Evolutionary conservation across 2,113 vertebrate species (phyloP).

Genomic region (Thamnophis sirtalis): DNA sequence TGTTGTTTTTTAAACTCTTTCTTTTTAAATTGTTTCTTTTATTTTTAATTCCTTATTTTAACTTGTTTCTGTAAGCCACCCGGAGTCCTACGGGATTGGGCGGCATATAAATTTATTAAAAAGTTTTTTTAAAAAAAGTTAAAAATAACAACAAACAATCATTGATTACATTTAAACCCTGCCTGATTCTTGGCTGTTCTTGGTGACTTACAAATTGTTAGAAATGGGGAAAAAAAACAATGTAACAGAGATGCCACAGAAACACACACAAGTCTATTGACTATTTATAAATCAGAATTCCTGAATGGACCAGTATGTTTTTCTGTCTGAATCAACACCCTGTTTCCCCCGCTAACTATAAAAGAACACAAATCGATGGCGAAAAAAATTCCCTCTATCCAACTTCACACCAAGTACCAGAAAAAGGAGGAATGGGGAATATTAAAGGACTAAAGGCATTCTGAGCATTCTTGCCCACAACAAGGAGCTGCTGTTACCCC

Average conservation of each 20-base stretch:
- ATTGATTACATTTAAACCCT: neutral
- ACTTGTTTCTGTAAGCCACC: too few relatives aligned
- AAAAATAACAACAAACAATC: neutral
- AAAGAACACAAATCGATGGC: neutral
- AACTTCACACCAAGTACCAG: neutral
- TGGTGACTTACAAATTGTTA: neutral
- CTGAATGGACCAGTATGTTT: neutral
- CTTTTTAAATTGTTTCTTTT: too few relatives aligned
- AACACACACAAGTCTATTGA: neutral
- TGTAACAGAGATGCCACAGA: neutral
- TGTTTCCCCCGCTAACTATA: neutral
- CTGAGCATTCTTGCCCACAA: neutral
- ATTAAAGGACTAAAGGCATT: neutral
- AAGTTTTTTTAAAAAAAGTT: too few relatives aligned
- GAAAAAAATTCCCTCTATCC: neutral
- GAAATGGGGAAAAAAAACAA: neutral
- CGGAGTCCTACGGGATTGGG: too few relatives aligned
- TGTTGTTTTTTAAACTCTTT: too few relatives aligned
- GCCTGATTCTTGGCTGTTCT: neutral
- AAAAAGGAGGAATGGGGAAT: neutral
- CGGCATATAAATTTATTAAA: too few relatives aligned
- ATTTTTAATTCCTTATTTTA: too few relatives aligned
- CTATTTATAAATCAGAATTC: neutral
- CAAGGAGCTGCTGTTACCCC: neutral
- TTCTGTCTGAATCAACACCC: neutral